Conservation (phyloP, 1,140 invertebrate genomes). For the Zaprionus tsacasi region DNA sequence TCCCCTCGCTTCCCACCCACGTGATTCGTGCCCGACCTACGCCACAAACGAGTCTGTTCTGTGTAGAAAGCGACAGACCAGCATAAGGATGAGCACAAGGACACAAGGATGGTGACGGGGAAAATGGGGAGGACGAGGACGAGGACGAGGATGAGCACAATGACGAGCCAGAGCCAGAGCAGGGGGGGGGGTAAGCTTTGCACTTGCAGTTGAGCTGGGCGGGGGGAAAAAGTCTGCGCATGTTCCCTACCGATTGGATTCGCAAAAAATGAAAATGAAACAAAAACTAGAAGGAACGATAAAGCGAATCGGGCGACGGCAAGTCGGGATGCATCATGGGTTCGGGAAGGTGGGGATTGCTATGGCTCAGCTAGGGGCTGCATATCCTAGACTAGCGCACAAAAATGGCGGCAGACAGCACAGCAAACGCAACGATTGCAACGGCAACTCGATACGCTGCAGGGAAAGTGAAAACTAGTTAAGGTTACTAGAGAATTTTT, state of each 20-base stretch:
- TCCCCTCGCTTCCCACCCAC: background rate
- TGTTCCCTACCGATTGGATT: conserved; percentile 68
- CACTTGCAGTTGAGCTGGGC: conserved; percentile 57
- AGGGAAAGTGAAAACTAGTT: background rate
- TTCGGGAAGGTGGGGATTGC: background rate
- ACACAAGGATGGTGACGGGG: background rate
- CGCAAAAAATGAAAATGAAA: conserved; percentile 53
- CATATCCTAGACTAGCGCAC: conserved; percentile 35
- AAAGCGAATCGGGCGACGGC: conserved; percentile 48
- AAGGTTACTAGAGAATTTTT: background rate
- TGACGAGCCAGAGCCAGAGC: conserved; percentile 11
- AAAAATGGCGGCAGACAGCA: conserved; percentile 46
- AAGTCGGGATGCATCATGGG: conserved; percentile 16
- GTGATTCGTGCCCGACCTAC: conserved; percentile 14
- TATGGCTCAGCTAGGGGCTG: background rate
- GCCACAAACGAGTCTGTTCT: conserved; percentile 23
- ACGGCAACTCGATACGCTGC: conserved; percentile 17
- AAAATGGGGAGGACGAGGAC: conserved; percentile 1
- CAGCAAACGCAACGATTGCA: background rate
- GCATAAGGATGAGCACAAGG: conserved; percentile 8
- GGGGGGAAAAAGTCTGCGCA: conserved; percentile 72
- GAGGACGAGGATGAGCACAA: conserved; percentile 15
- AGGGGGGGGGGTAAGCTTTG: conserved; percentile 27
- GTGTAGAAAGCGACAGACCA: conserved; percentile 18
- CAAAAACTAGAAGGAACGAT: conserved; percentile 54